phyloP scores from a whole-genome alignment of 2,888 invertebrate species.

The Ectropis crepuscularia region DNA sequence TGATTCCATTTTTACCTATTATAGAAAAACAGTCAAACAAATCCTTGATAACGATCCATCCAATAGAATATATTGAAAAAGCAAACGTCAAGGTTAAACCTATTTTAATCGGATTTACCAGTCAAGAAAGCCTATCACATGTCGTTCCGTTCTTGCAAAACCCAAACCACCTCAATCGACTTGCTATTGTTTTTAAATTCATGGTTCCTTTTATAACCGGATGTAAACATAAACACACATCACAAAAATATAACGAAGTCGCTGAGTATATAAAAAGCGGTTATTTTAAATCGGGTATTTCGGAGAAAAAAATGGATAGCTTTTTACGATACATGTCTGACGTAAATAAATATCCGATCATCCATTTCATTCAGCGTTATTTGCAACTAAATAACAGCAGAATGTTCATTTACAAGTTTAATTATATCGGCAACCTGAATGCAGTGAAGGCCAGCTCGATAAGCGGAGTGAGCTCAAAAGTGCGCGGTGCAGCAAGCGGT shows the following conservation, averaged over 20 bases:
- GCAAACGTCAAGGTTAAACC: slow-evolving; percentile 55
- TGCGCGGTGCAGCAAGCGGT: slow-evolving; percentile 76
- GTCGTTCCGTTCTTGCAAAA: slow-evolving; percentile 72
- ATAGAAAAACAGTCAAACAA: slow-evolving; percentile 56
- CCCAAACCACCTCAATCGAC: slow-evolving; percentile 61
- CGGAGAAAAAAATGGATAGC: slow-evolving; percentile 59
- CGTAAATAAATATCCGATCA: slow-evolving; percentile 72
- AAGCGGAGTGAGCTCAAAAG: slow-evolving; percentile 49
- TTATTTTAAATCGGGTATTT: slow-evolving; percentile 64
- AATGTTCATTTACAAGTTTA: slow-evolving; percentile 76
- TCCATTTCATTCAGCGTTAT: slow-evolving; percentile 67
- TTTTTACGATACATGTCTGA: slow-evolving; percentile 75
- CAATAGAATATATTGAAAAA: slow-evolving; percentile 49
- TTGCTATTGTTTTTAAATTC: slow-evolving; percentile 65
- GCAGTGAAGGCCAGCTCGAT: slow-evolving; percentile 65
- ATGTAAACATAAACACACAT: slow-evolving; percentile 61
- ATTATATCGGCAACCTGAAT: slow-evolving; percentile 72
- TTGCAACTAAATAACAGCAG: slow-evolving; percentile 49
- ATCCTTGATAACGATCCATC: slow-evolving; percentile 55
- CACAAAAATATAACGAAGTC: slow-evolving; percentile 56
- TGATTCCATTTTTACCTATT: slow-evolving; percentile 72
- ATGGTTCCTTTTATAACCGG: slow-evolving; percentile 71
- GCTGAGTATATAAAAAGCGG: slow-evolving; percentile 59
- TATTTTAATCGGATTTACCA: slow-evolving; percentile 79
- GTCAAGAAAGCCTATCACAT: slow-evolving; percentile 79